A percentile compares a stretch with the other conserved stretches of the same genome.
Conservation (phyloP, 2,113 vertebrate genomes). For the Eudyptes chrysolophus region DNA sequence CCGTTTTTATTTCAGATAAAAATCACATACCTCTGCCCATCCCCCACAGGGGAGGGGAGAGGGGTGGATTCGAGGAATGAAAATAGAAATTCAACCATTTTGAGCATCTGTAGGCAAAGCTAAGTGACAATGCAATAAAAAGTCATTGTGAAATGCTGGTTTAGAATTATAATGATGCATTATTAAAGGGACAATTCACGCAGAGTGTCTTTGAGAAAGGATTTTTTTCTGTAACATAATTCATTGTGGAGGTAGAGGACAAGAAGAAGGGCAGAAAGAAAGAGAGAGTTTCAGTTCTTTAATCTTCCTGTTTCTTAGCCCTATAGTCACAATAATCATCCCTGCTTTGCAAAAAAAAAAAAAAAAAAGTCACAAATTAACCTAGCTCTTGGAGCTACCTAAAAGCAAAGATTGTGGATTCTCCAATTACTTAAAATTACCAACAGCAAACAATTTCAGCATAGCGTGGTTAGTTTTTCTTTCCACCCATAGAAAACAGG, state of each 20-base stretch:
- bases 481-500: background rate
- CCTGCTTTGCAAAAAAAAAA: background rate
- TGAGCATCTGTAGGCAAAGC: background rate
- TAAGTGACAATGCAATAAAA: background rate
- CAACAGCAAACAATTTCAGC: background rate
- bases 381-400: background rate
- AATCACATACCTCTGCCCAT: background rate
- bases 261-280: background rate
- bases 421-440: background rate
- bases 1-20: background rate
- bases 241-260: background rate
- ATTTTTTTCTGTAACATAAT: background rate
- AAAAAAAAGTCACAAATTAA: background rate
- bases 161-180: background rate
- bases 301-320: background rate
- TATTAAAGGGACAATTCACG: background rate
- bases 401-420: background rate
- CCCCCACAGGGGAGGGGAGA: background rate
- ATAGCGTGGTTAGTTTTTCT: background rate
- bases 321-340: background rate
- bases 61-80: background rate
- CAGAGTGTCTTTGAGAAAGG: rapidly evolving
- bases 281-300: background rate
- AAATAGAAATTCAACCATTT: background rate
- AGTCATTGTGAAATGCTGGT: background rate